These are phyloP conservation scores for Tetranychus truncatus DNA, from an alignment of 2,888 invertebrate species.

Conservation along the genomic window DNA sequence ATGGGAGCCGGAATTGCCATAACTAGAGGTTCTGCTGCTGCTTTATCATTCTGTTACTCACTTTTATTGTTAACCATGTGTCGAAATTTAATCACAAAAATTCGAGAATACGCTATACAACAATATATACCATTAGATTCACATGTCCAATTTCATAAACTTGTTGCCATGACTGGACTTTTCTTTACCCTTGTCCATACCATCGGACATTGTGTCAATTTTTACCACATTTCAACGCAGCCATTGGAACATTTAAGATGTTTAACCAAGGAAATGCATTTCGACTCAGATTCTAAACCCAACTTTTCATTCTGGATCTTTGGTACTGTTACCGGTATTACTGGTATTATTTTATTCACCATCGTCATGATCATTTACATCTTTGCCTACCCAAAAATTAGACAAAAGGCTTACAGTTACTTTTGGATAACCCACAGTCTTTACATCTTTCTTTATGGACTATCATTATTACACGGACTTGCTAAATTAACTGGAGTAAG, in stretches of 20 bases:
- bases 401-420: conserved; percentile 81
- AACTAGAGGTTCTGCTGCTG: conserved; percentile 79
- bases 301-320: conserved; percentile 90
- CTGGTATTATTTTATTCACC: conserved; percentile 66
- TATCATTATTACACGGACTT: conserved; percentile 72
- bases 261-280: conserved; percentile 77
- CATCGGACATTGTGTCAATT: conserved; percentile 85
- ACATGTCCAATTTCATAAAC: conserved; percentile 90
- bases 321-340: conserved; percentile 74
- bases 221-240: conserved; percentile 90
- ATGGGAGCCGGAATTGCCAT: conserved; percentile 95
- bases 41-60: conserved; percentile 82
- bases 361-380: conserved; percentile 87
- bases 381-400: conserved; percentile 80
- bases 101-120: conserved; percentile 80
- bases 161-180: conserved; percentile 78
- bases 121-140: conserved; percentile 85
- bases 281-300: conserved; percentile 70
- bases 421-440: conserved; percentile 86
- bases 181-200: conserved; percentile 72
- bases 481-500: conserved; percentile 68
- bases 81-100: conserved; percentile 67
- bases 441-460: conserved; percentile 62
- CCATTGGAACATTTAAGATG: conserved; percentile 77
- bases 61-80: conserved; percentile 80